Conservation (phyloP, 2,113 vertebrate genomes). For the Rhea pennata region DNA sequence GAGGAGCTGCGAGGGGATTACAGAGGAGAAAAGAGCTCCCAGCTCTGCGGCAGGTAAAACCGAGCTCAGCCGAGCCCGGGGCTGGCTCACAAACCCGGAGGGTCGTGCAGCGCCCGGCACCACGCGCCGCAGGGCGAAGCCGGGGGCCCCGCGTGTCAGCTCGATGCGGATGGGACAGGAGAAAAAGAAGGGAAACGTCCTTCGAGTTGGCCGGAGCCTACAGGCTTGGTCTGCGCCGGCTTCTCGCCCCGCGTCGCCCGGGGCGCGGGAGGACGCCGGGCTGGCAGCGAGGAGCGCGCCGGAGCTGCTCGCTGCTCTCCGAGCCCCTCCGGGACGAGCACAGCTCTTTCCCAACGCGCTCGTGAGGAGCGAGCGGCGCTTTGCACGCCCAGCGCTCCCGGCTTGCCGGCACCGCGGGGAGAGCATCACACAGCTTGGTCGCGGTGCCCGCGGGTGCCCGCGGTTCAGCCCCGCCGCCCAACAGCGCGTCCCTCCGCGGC, state of each 20-base stretch:
- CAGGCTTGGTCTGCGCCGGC: not conserved
- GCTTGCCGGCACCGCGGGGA: too few species aligned
- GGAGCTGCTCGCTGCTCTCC: too few species aligned
- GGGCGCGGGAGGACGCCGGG: not conserved
- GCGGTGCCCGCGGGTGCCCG: too few species aligned
- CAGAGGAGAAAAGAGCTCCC: not conserved
- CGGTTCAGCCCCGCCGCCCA: too few species aligned
- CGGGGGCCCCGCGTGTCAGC: not conserved
- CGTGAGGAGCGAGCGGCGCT: too few species aligned
- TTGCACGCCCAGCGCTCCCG: too few species aligned
- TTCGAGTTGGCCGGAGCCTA: not conserved
- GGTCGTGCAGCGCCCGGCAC: rapidly evolving
- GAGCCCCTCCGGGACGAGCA: too few species aligned
- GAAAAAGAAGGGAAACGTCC: not conserved
- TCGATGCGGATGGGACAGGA: not conserved
- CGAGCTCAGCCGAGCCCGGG: not conserved
- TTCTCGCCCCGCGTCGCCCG: not conserved
- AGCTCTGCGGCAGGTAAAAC: not conserved
- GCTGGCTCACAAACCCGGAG: rapidly evolving
- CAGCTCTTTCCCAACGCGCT: too few species aligned
- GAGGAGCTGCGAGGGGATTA: not conserved
- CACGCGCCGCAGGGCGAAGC: not conserved
- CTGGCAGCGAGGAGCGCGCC: too few species aligned
- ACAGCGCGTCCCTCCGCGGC: too few species aligned
- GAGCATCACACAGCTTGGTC: too few species aligned